Percentiles rank a stretch among this genome's conserved stretches.
phyloP scores from a whole-genome alignment of 1,140 invertebrate species.

The Lepidurus packardi region DNA sequence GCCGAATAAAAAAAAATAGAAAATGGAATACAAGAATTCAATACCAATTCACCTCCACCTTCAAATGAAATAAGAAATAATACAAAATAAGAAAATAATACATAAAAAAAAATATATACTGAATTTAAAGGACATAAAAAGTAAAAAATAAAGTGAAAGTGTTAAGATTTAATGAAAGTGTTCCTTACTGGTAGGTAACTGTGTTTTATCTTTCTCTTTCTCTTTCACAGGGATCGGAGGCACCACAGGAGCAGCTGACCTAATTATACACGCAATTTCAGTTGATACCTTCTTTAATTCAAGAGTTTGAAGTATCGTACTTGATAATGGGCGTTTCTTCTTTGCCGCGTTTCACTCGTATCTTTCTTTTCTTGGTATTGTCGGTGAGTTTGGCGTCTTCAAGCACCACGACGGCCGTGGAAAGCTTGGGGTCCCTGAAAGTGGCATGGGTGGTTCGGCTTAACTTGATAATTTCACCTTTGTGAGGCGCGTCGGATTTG shows the following conservation, averaged over 20 bases:
- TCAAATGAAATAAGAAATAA: too few species aligned
- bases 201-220: neutral
- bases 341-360: neutral
- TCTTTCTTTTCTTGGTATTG: neutral
- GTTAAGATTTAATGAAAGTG: too few species aligned
- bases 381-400: neutral
- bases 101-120: too few species aligned
- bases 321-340: neutral
- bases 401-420: neutral
- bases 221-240: neutral
- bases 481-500: constrained; percentile 26
- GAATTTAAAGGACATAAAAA: too few species aligned
- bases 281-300: neutral
- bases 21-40: too few species aligned
- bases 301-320: neutral
- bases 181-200: too few species aligned
- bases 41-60: too few species aligned
- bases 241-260: too few species aligned
- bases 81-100: too few species aligned
- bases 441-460: neutral
- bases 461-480: constrained; percentile 31
- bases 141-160: too few species aligned
- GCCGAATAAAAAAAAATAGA: too few species aligned
- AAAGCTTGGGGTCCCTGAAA: constrained; percentile 14
- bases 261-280: neutral